A percentile compares a stretch with the other conserved stretches of the same genome.
phyloP scores from a whole-genome alignment of 1,140 invertebrate species.

The Tetragnatha versicolor region DNA sequence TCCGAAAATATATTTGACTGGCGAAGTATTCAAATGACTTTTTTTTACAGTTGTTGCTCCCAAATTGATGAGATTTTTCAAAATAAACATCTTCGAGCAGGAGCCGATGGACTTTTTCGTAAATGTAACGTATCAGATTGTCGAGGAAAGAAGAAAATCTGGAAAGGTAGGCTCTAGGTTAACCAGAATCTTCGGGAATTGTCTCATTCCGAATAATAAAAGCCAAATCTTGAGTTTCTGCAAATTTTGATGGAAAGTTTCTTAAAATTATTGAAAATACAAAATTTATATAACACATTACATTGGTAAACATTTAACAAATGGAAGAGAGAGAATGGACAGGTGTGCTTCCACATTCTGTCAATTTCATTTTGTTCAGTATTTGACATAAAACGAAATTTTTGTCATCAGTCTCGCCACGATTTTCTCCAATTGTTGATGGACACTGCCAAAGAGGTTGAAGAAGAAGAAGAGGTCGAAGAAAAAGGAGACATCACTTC shows the following conservation, averaged over 20 bases:
- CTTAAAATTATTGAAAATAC: no score
- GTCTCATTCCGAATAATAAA: neutral
- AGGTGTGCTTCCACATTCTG: no score
- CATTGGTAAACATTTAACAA: neutral
- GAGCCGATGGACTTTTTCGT: neutral
- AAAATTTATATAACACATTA: neutral
- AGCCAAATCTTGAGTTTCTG: neutral
- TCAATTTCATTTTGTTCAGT: neutral
- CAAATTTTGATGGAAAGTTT: no score
- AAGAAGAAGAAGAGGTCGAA: neutral
- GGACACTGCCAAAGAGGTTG: neutral
- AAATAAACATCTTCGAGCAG: neutral
- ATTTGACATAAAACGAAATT: no score
- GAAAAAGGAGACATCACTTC: neutral
- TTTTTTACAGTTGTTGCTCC: neutral
- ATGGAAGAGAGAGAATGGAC: no score
- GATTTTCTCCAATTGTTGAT: neutral
- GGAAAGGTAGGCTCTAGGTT: no score
- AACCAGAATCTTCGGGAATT: no score
- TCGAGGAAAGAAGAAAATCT: slow-evolving; percentile 13
- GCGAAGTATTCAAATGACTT: no score
- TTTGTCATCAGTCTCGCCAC: neutral
- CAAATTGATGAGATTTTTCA: neutral
- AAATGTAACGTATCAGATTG: neutral
- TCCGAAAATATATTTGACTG: no score